phyloP scores from a whole-genome alignment of 2,888 invertebrate species.

The Cyaniris semiargus region DNA sequence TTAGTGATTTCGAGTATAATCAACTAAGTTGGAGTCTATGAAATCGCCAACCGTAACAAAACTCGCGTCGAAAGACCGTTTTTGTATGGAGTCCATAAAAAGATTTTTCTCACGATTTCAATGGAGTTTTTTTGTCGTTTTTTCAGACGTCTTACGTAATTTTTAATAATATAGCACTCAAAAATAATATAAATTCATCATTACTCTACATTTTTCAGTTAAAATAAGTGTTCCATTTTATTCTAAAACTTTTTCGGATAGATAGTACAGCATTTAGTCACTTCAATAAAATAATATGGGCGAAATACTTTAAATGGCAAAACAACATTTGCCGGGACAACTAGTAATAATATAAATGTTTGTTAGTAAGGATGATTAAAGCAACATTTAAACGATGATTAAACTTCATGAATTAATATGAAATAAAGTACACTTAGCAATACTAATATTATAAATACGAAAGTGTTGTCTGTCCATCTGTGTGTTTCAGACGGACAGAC shows the following conservation, averaged over 20 bases:
- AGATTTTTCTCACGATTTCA: slow-evolving; percentile 18
- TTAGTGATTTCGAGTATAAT: neutral
- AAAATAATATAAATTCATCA: neutral
- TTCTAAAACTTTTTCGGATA: neutral
- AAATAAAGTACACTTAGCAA: too few species aligned
- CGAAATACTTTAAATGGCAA: too few species aligned
- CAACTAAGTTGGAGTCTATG: neutral
- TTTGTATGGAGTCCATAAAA: neutral
- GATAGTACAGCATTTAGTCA: too few species aligned
- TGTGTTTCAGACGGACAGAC: too few species aligned
- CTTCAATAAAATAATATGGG: too few species aligned
- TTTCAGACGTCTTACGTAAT: neutral
- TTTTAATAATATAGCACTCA: neutral
- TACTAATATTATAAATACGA: too few species aligned
- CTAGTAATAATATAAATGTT: too few species aligned
- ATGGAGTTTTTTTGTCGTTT: neutral
- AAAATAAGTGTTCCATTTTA: neutral
- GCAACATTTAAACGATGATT: too few species aligned
- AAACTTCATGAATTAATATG: too few species aligned
- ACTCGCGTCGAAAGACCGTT: neutral
- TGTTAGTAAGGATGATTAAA: too few species aligned
- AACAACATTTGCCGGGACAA: too few species aligned
- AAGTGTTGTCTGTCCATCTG: too few species aligned
- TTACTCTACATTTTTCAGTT: neutral
- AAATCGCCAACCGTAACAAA: slow-evolving; percentile 4